A percentile compares a stretch with the other conserved stretches of the same genome.
phyloP scores from a whole-genome alignment of 2,797 vertebrate genomes.

The Sebastes dallii region DNA sequence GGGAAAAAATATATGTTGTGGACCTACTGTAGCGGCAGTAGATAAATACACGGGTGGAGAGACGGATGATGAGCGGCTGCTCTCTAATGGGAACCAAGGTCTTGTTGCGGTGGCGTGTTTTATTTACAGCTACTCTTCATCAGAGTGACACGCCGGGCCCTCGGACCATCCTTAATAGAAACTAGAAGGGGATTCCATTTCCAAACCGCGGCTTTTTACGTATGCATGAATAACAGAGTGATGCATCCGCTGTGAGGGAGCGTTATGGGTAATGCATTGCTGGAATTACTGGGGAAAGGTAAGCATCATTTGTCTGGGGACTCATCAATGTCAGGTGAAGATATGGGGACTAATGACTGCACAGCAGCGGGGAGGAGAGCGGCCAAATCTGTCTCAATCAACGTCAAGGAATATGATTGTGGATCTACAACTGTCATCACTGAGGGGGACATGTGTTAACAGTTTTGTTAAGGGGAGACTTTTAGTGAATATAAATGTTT shows the following conservation, averaged over 20 bases:
- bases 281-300: slow-evolving; percentile 61
- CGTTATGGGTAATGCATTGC: slow-evolving; percentile 53
- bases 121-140: slow-evolving; percentile 68
- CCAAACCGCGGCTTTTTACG: slow-evolving; percentile 20
- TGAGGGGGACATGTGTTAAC: slow-evolving; percentile 32
- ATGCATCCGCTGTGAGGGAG: slow-evolving; percentile 1
- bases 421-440: slow-evolving; percentile 56
- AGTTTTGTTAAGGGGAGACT: slow-evolving; percentile 25
- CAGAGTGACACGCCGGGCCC: slow-evolving; percentile 44
- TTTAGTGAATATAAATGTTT: slow-evolving; percentile 26
- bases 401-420: slow-evolving; percentile 51
- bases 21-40: slow-evolving; percentile 5
- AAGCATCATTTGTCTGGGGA: slow-evolving; percentile 68
- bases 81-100: slow-evolving; percentile 66
- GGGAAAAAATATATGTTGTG: slow-evolving; percentile 16
- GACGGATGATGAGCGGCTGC: slow-evolving; percentile 51
- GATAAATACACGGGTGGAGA: slow-evolving; percentile 45
- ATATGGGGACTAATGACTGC: slow-evolving; percentile 71
- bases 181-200: slow-evolving; percentile 10
- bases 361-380: slow-evolving; percentile 49
- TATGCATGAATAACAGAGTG: slow-evolving; percentile 25
- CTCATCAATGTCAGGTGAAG: slow-evolving; percentile 67
- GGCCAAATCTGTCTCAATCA: slow-evolving; percentile 70
- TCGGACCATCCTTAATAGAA: slow-evolving; percentile 42
- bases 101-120: slow-evolving; percentile 49